These are phyloP conservation scores for Drosophila pachea DNA, from an alignment of 1,140 invertebrate genomes.

Conservation along the genomic window DNA sequence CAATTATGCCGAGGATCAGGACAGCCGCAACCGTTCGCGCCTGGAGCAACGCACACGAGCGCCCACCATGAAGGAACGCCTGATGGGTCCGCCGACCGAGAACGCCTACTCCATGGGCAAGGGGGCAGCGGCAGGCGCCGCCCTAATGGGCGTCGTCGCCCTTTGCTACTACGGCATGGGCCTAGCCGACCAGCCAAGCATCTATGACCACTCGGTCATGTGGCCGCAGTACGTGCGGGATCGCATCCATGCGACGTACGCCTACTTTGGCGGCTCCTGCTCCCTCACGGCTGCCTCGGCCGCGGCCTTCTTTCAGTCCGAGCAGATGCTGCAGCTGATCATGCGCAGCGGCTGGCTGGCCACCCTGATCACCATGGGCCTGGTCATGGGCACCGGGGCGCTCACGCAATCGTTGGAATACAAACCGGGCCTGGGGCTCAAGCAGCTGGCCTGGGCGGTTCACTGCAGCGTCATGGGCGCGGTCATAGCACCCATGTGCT, in stretches of 20 bases:
- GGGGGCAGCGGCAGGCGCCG: constrained; percentile 92
- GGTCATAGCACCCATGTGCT: constrained; percentile 94
- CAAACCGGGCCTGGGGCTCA: constrained; percentile 89
- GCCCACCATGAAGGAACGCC: constrained; percentile 63
- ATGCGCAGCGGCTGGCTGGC: constrained; percentile 87
- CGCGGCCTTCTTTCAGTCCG: constrained; percentile 87
- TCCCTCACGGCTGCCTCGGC: constrained; percentile 90
- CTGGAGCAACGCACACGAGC: constrained; percentile 37
- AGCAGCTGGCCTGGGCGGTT: constrained; percentile 95
- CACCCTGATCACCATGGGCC: constrained; percentile 87
- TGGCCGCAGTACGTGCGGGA: constrained; percentile 97
- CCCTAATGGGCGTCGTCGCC: constrained; percentile 91
- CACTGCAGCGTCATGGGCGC: constrained; percentile 94
- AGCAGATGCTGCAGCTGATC: constrained; percentile 87
- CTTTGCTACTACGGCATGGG: constrained; percentile 97
- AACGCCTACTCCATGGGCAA: constrained; percentile 90
- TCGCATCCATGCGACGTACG: constrained; percentile 93
- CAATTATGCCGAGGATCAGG: constrained; percentile 46
- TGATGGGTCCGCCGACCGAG: constrained; percentile 71
- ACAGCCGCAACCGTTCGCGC: constrained; percentile 39
- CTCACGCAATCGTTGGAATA: constrained; percentile 89
- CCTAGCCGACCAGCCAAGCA: constrained; percentile 87
- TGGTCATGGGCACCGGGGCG: constrained; percentile 94
- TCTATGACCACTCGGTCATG: constrained; percentile 90
- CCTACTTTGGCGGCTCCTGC: constrained; percentile 95